Evolutionary conservation across 2,888 invertebrate genomes (phyloP).

Genomic region (Sipha maydis): DNA sequence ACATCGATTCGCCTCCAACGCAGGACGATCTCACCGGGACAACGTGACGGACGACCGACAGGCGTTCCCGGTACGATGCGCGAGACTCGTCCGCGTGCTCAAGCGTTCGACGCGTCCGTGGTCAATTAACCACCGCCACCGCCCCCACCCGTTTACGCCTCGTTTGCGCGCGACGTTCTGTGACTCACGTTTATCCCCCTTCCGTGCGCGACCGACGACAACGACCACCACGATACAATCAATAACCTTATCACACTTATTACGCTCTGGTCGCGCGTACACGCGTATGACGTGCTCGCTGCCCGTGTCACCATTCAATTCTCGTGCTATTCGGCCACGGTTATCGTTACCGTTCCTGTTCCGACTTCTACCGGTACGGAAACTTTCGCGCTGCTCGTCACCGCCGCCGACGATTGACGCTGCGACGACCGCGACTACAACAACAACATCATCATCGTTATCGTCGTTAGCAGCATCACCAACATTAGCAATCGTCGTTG

Average conservation of each 20-base stretch:
- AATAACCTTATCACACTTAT: slow-evolving; percentile 37
- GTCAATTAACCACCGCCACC: not conserved
- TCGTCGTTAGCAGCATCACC: not conserved
- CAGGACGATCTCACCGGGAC: not conserved
- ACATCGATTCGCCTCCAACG: no score
- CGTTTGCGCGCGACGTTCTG: not conserved
- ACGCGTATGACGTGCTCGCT: slow-evolving; percentile 53
- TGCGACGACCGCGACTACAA: not conserved
- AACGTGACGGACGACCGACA: not conserved
- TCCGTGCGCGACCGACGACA: not conserved
- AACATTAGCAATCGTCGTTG: not conserved
- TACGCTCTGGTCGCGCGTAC: slow-evolving; percentile 33
- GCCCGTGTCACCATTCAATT: not conserved
- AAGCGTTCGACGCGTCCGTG: not conserved
- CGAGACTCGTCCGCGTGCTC: not conserved
- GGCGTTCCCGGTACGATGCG: not conserved
- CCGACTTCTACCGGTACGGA: not conserved
- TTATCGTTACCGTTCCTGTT: not conserved
- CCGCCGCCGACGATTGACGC: no score
- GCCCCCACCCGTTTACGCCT: not conserved
- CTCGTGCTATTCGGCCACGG: not conserved
- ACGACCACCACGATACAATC: slow-evolving; percentile 3
- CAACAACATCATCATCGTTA: not conserved
- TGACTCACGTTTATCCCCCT: slow-evolving; percentile 42
- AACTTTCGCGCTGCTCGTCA: not conserved